These are phyloP conservation scores for Lacerta viridis DNA, from an alignment of 2,797 vertebrate genomes.

Conservation along the genomic window DNA sequence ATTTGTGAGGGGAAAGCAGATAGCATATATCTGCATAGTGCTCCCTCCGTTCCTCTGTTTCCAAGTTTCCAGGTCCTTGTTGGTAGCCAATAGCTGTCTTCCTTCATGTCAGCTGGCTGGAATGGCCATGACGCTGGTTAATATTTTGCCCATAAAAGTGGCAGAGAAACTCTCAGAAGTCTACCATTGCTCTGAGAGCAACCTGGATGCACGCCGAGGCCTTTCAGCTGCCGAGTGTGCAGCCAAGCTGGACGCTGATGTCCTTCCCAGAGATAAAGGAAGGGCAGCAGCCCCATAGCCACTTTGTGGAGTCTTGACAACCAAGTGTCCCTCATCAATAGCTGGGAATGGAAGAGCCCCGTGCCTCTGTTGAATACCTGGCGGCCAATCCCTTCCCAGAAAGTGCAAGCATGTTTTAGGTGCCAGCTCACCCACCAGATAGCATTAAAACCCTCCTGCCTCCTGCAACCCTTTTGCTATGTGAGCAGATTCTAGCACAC, in stretches of 20 bases:
- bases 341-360: conserved; percentile 13
- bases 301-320: not conserved
- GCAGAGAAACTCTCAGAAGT: not conserved
- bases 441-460: not conserved
- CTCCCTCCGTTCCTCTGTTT: too few relatives aligned
- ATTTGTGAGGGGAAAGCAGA: not conserved
- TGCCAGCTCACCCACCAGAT: not conserved
- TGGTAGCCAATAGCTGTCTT: too few relatives aligned
- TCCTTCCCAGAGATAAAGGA: not conserved
- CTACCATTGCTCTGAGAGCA: not conserved
- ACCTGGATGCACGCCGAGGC: not conserved
- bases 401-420: conserved; percentile 6
- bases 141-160: too few relatives aligned
- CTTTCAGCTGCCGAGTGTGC: not conserved
- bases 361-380: conserved; percentile 5
- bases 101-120: not conserved
- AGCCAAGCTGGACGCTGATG: accelerated
- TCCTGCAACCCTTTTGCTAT: not conserved
- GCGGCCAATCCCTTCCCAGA: conserved; percentile 35
- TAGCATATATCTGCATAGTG: not conserved
- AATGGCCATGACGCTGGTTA: too few relatives aligned
- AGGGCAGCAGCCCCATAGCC: not conserved
- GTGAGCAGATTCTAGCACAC: not conserved
- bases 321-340: conserved; percentile 30
- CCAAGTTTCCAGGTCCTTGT: too few relatives aligned